Percentiles rank a stretch among this genome's conserved stretches.
Evolutionary conservation across 1,140 invertebrate species (phyloP).

Genomic region (Cydia strobilella): DNA sequence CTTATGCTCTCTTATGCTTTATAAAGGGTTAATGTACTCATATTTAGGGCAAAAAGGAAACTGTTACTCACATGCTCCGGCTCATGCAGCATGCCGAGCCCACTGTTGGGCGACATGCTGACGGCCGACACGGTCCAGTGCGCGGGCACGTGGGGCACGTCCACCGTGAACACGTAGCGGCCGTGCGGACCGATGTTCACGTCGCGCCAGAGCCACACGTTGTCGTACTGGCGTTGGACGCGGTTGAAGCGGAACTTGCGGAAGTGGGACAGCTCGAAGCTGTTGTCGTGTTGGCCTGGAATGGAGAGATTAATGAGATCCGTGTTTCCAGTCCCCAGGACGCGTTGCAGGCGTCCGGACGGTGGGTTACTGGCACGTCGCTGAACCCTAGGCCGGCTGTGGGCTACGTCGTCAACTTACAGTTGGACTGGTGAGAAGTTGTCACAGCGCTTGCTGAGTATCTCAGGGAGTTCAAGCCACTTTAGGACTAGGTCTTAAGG

Average conservation of each 20-base stretch:
- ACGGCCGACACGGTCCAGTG: conserved; percentile 97
- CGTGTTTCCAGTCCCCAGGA: too few species aligned
- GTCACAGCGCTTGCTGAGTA: too few species aligned
- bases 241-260: conserved; percentile 92
- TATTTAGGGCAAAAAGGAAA: too few species aligned
- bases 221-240: conserved; percentile 94
- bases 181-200: conserved; percentile 96
- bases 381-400: too few species aligned
- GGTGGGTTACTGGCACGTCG: too few species aligned
- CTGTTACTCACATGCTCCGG: conserved; percentile 84
- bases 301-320: neutral
- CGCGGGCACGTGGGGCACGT: conserved; percentile 92
- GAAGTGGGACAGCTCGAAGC: conserved; percentile 85
- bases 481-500: too few species aligned
- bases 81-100: conserved; percentile 91
- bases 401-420: too few species aligned
- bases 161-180: conserved; percentile 90
- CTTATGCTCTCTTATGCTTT: too few species aligned
- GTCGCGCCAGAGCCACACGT: conserved; percentile 97
- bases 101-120: conserved; percentile 90
- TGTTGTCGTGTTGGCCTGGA: conserved; percentile 81
- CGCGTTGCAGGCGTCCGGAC: too few species aligned
- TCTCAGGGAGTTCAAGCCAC: too few species aligned
- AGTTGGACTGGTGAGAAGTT: too few species aligned
- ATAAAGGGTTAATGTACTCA: too few species aligned